Percentiles rank a stretch among this genome's conserved stretches.
phyloP scores from a whole-genome alignment of 2,888 invertebrate species.

The Agonopterix arenella region DNA sequence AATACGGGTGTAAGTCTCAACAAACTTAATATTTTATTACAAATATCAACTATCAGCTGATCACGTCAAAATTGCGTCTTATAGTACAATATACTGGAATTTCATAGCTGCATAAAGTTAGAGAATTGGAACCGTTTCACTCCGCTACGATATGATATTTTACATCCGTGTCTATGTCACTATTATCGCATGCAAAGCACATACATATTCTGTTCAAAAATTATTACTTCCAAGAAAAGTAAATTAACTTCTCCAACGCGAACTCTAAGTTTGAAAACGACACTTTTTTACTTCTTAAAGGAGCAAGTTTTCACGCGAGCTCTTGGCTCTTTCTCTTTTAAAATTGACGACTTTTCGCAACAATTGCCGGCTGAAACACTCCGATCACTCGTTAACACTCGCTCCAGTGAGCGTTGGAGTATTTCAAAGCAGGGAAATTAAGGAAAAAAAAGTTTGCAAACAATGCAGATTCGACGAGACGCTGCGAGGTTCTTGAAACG shows the following conservation, averaged over 20 bases:
- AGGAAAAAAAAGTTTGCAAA: conserved; percentile 6
- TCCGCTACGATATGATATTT: too few species aligned
- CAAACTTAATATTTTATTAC: too few species aligned
- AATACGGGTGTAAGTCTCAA: too few species aligned
- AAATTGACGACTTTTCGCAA: background rate
- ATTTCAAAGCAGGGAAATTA: conserved; percentile 2
- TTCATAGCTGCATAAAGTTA: too few species aligned
- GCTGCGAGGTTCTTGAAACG: background rate
- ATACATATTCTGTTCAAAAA: background rate
- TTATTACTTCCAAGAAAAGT: background rate
- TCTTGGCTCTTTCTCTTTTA: background rate
- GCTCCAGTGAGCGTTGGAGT: background rate
- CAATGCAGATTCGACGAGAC: conserved; percentile 2
- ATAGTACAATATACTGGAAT: too few species aligned
- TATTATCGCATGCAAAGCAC: background rate
- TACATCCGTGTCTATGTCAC: too few species aligned
- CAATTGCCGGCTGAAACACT: background rate
- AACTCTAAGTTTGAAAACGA: background rate
- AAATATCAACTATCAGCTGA: too few species aligned
- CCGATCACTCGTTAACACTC: conserved; percentile 4
- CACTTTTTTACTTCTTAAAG: background rate
- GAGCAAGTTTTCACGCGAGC: conserved; percentile 4
- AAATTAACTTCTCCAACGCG: background rate
- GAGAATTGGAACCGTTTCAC: too few species aligned
- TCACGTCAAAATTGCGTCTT: too few species aligned